Percentiles rank a stretch among this genome's conserved stretches.
phyloP scores from a whole-genome alignment of 2,888 invertebrate species.

The Pandemis corylana region DNA sequence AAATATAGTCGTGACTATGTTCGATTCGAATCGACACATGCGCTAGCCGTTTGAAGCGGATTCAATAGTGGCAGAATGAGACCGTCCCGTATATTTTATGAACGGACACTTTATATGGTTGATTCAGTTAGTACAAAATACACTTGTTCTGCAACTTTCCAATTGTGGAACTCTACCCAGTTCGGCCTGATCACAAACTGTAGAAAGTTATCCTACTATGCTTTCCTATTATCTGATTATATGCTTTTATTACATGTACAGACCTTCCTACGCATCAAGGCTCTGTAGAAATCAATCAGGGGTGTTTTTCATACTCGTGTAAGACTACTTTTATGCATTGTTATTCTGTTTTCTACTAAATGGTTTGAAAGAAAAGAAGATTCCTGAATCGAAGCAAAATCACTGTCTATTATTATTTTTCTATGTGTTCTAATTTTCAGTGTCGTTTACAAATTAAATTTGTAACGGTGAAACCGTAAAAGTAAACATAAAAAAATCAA shows the following conservation, averaged over 20 bases:
- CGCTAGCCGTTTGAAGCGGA: background rate
- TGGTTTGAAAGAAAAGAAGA: no score
- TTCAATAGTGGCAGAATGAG: background rate
- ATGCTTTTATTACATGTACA: background rate
- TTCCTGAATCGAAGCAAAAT: no score
- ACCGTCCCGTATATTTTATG: conserved; percentile 6
- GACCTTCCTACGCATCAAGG: no score
- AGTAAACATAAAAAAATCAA: no score
- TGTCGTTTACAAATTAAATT: no score
- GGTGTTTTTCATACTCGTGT: no score
- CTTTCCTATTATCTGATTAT: conserved; percentile 11
- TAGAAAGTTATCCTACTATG: conserved; percentile 27
- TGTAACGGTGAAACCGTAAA: no score
- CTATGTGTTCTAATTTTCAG: no score
- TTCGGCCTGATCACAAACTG: conserved; percentile 24
- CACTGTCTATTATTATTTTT: no score
- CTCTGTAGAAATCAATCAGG: no score
- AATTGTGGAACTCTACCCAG: conserved; percentile 22
- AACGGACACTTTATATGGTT: conserved; percentile 8
- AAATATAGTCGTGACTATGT: background rate
- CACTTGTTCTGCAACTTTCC: conserved; percentile 36
- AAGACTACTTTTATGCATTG: no score
- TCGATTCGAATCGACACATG: background rate
- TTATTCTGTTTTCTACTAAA: no score
- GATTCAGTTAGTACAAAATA: conserved; percentile 26